phyloP scores from a whole-genome alignment of 2,888 invertebrate species.

The Digitonthophagus gazella region DNA sequence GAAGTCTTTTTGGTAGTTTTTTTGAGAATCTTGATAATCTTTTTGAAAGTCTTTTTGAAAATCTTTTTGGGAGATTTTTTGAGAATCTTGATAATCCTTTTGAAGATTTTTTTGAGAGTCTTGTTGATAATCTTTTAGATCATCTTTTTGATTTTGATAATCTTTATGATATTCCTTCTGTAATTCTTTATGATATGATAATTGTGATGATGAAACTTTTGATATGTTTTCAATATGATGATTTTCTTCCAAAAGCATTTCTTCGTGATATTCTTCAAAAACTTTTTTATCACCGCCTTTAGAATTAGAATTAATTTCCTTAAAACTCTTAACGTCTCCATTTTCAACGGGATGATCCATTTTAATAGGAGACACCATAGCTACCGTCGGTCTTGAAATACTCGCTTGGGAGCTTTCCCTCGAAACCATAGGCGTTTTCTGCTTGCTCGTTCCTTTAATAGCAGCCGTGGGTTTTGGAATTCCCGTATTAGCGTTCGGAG shows the following conservation, averaged over 20 bases:
- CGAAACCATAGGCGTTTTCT: constrained; percentile 49
- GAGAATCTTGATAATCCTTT: no score
- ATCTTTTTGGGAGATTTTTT: no score
- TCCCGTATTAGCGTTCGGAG: constrained; percentile 56
- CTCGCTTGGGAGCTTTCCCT: constrained; percentile 46
- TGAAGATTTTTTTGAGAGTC: no score
- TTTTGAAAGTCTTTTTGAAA: no score
- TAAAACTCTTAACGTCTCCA: constrained; percentile 59
- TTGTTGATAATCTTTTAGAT: no score
- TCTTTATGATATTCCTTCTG: constrained; percentile 20
- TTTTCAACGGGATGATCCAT: constrained; percentile 62
- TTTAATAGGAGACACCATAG: constrained; percentile 71
- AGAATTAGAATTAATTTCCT: constrained; percentile 51
- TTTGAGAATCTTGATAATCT: no score
- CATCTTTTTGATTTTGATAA: constrained; percentile 8
- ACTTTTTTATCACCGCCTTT: no score
- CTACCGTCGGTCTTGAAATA: constrained; percentile 42
- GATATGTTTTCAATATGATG: constrained; percentile 17
- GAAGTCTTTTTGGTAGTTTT: no score
- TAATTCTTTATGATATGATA: neutral
- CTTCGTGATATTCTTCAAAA: constrained; percentile 49
- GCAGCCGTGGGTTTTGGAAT: constrained; percentile 91
- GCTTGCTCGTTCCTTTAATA: constrained; percentile 85
- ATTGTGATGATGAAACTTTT: neutral
- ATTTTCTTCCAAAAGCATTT: constrained; percentile 42